A percentile compares a stretch with the other conserved stretches of the same genome.
Evolutionary conservation across 2,113 vertebrate species (phyloP).

Genomic region (Thryonomys swinderianus): DNA sequence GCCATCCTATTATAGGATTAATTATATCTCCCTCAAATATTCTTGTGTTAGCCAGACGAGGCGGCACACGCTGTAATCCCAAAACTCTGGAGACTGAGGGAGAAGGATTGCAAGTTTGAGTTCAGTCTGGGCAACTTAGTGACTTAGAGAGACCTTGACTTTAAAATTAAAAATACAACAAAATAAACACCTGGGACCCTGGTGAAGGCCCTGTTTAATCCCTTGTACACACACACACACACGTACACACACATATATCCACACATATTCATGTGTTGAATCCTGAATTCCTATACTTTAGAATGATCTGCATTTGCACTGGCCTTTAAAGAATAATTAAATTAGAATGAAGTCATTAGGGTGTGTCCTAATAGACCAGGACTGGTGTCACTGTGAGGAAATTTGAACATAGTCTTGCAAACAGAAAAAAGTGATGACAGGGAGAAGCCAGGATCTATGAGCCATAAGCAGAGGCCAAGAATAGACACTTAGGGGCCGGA

Average conservation of each 20-base stretch:
- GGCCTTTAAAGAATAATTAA: neutral
- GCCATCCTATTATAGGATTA: neutral
- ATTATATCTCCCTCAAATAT: conserved; percentile 6
- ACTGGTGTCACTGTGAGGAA: neutral
- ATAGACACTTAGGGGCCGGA: neutral
- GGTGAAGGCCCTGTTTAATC: neutral
- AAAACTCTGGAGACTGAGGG: neutral
- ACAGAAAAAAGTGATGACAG: neutral
- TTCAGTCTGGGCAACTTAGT: neutral
- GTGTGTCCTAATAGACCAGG: neutral
- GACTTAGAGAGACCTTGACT: neutral
- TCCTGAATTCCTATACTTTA: neutral
- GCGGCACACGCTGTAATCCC: neutral
- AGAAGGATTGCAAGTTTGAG: neutral
- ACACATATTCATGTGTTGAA: neutral
- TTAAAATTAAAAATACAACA: neutral
- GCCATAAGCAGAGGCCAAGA: neutral
- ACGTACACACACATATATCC: neutral
- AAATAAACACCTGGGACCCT: neutral
- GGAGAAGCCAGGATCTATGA: neutral
- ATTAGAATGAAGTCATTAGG: neutral
- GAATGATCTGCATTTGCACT: neutral
- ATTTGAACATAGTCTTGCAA: neutral
- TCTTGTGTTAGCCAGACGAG: neutral
- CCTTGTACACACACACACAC: neutral